Evolutionary conservation across 2,888 invertebrate genomes (phyloP).

Genomic region (Homarus gammarus): DNA sequence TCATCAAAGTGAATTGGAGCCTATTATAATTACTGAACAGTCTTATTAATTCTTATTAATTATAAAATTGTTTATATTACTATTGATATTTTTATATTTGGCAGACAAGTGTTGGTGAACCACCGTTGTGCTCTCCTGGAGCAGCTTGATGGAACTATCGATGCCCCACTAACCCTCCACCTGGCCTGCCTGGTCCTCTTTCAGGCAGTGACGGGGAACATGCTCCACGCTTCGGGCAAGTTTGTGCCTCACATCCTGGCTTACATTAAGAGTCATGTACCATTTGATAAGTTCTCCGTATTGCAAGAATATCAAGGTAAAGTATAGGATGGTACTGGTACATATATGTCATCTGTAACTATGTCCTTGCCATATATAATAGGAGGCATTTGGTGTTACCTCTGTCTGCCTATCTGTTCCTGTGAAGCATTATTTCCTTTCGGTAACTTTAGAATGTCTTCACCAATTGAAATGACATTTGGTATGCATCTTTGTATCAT

Average conservation of each 20-base stretch:
- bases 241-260: conserved; percentile 90
- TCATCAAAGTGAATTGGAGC: too few species aligned
- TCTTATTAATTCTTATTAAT: neutral
- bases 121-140: conserved; percentile 90
- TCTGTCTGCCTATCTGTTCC: too few species aligned
- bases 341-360: too few species aligned
- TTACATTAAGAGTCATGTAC: conserved; percentile 86
- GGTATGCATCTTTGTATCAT: too few species aligned
- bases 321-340: too few species aligned
- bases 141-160: conserved; percentile 86
- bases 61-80: neutral
- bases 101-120: conserved; percentile 86
- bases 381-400: too few species aligned
- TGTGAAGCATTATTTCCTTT: too few species aligned
- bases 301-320: conserved; percentile 89
- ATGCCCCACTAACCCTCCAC: conserved; percentile 89
- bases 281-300: conserved; percentile 83
- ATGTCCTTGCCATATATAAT: too few species aligned
- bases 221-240: conserved; percentile 95
- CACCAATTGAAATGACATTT: too few species aligned
- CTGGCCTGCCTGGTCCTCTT: conserved; percentile 88
- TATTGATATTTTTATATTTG: conserved; percentile 77
- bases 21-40: too few species aligned
- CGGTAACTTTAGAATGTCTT: too few species aligned
- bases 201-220: conserved; percentile 86